Percentiles rank a stretch among this genome's conserved stretches.
Evolutionary conservation across 1,140 invertebrate species (phyloP).

Genomic region (Coenobita brevimanus): DNA sequence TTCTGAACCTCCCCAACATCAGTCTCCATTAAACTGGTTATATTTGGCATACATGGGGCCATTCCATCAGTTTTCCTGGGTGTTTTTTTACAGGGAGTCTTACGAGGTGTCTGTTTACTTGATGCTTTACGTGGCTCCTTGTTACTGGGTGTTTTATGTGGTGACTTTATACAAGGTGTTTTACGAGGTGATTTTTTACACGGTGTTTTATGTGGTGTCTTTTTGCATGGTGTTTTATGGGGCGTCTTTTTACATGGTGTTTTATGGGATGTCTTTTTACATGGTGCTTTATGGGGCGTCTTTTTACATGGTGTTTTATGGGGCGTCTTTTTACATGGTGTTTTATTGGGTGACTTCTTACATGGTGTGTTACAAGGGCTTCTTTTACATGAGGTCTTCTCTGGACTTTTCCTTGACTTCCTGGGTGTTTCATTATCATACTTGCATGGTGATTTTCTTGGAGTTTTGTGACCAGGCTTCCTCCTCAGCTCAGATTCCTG

Average conservation of each 20-base stretch:
- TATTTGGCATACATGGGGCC: too few species aligned
- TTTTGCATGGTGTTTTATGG: slow-evolving; percentile 40
- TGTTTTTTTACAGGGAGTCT: too few species aligned
- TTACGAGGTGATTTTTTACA: slow-evolving; percentile 29
- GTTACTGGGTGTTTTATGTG: neutral
- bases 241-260: slow-evolving; percentile 29
- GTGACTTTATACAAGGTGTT: neutral
- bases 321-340: slow-evolving; percentile 33
- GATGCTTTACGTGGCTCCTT: neutral
- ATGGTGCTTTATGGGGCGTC: neutral
- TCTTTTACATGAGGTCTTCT: neutral
- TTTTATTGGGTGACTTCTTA: slow-evolving; percentile 26
- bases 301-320: slow-evolving; percentile 23
- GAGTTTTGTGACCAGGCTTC: neutral
- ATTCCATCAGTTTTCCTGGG: too few species aligned
- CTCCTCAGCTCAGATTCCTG: too few species aligned
- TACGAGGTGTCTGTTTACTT: too few species aligned
- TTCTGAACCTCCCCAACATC: too few species aligned
- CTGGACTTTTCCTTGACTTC: neutral
- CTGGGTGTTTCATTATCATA: neutral
- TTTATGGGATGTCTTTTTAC: neutral
- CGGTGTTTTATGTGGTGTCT: slow-evolving; percentile 13
- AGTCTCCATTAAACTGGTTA: too few species aligned
- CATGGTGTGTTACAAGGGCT: slow-evolving; percentile 1
- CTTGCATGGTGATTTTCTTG: neutral